phyloP scores from a whole-genome alignment of 2,113 vertebrate genomes.

The Ivindomyrus marchei region DNA sequence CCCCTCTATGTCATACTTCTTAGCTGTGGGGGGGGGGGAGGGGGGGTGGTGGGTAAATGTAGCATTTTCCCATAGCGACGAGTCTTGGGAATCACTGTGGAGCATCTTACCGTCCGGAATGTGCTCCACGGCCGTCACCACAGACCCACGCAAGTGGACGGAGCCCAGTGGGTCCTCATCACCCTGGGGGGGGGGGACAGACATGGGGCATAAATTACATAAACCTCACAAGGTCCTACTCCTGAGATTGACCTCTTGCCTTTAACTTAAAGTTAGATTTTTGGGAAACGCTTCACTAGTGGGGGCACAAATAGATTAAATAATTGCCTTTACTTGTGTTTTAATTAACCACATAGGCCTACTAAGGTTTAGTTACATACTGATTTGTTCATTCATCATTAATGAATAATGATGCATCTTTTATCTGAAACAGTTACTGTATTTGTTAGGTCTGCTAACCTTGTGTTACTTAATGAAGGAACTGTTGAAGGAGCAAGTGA shows the following conservation, averaged over 20 bases:
- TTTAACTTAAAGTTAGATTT: not conserved
- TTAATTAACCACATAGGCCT: not conserved
- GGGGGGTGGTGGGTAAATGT: not conserved
- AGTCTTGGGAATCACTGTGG: not conserved
- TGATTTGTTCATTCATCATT: not conserved
- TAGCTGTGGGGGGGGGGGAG: constrained; percentile 55
- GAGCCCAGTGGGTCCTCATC: constrained; percentile 80
- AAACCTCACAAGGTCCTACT: not conserved
- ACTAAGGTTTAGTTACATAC: not conserved
- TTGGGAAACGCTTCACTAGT: not conserved
- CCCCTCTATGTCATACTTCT: constrained; percentile 71
- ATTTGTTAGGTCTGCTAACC: not conserved
- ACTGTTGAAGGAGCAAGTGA: not conserved
- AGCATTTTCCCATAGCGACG: not conserved
- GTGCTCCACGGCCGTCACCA: constrained; percentile 84
- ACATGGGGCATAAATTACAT: not conserved
- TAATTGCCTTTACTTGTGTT: not conserved
- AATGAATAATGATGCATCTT: not conserved
- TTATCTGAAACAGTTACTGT: not conserved
- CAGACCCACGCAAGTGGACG: constrained; percentile 79
- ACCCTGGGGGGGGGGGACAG: constrained; percentile 44
- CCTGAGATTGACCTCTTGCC: not conserved
- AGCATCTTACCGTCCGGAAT: constrained; percentile 73
- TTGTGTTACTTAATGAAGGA: not conserved
- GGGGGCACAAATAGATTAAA: not conserved